phyloP scores from a whole-genome alignment of 2,113 vertebrate species.

The Pedionomus torquatus region DNA sequence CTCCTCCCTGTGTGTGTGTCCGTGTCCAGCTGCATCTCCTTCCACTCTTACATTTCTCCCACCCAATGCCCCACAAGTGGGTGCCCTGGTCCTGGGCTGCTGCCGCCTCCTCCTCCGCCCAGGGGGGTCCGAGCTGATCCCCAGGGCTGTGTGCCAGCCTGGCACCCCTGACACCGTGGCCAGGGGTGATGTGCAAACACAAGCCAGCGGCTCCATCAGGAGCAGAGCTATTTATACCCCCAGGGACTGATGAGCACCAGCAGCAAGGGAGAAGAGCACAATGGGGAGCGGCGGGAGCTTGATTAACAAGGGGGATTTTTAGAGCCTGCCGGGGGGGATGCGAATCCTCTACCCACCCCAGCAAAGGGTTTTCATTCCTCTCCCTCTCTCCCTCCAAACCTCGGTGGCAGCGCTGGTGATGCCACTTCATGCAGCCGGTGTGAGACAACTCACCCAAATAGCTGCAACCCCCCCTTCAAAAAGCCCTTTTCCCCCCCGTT shows the following conservation, averaged over 20 bases:
- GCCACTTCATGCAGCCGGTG: constrained; percentile 8
- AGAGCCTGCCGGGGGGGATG: neutral
- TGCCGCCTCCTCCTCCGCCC: neutral
- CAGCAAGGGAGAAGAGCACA: constrained; percentile 34
- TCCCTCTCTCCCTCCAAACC: neutral
- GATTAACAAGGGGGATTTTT: constrained; percentile 70
- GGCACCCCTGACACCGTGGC: neutral
- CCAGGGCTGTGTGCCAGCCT: neutral
- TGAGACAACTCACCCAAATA: constrained; percentile 45
- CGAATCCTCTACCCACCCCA: constrained; percentile 52
- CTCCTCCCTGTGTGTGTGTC: accelerated
- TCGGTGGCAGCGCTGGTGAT: neutral
- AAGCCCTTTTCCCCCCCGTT: neutral
- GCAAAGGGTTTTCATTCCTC: constrained; percentile 1
- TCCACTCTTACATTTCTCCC: neutral
- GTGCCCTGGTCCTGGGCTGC: neutral
- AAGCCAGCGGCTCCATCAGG: neutral
- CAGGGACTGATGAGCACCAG: constrained; percentile 33
- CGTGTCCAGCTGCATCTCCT: neutral
- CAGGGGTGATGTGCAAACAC: neutral
- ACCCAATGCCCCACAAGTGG: accelerated
- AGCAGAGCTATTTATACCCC: constrained; percentile 46
- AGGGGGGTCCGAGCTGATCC: too few relatives aligned
- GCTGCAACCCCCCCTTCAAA: constrained; percentile 54
- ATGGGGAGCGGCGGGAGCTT: constrained; percentile 31